Percentiles rank a stretch among this genome's conserved stretches.
Conservation (phyloP, 2,888 invertebrate genomes). For the Penaeus monodon region DNA sequence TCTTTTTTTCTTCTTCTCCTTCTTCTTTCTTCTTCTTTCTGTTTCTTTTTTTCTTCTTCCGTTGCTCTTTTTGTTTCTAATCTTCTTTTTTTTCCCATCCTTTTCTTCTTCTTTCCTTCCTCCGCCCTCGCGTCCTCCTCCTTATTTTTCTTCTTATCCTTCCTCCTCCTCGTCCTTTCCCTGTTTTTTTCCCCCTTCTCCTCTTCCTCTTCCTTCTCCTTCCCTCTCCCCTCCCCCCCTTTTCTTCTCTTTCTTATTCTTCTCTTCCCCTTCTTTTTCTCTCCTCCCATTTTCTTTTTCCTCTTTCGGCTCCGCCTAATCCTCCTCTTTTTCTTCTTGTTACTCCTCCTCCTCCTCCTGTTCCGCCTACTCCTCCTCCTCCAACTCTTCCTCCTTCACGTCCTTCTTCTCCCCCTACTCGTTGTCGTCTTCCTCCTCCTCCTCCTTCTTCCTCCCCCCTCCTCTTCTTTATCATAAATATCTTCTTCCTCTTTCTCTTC, state of each 20-base stretch:
- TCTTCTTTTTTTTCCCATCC: background rate
- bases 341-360: background rate
- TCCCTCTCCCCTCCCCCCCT: background rate
- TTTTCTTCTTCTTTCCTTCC: background rate
- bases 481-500: background rate
- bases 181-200: background rate
- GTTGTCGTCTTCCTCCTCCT: background rate
- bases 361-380: too few species aligned
- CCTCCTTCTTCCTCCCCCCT: background rate
- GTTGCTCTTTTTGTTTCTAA: background rate
- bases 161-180: background rate
- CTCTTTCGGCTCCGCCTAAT: background rate
- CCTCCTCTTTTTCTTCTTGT: background rate
- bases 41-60: background rate
- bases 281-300: background rate
- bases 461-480: background rate
- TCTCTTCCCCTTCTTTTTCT: background rate
- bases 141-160: background rate
- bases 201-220: background rate
- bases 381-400: too few species aligned
- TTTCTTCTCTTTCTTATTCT: background rate
- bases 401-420: too few species aligned
- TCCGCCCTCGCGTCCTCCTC: background rate
- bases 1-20: background rate
- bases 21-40: background rate